Conservation (phyloP, 2,888 invertebrate genomes). For the Netelia melanura region DNA sequence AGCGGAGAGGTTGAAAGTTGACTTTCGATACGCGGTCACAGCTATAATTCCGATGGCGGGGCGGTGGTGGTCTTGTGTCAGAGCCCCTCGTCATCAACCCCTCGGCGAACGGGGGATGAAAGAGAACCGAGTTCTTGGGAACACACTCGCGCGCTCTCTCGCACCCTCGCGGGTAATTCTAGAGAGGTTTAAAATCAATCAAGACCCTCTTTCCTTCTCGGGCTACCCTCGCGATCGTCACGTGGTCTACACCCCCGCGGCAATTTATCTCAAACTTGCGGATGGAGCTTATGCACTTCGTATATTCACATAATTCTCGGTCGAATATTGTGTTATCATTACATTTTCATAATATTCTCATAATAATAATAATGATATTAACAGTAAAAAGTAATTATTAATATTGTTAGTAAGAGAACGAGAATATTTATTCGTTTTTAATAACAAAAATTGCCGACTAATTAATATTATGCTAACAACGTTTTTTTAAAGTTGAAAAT, state of each 20-base stretch:
- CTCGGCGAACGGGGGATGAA: constrained; percentile 47
- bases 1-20: constrained; percentile 60
- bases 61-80: constrained; percentile 40
- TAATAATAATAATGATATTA: too few species aligned
- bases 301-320: too few species aligned
- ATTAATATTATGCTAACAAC: too few species aligned
- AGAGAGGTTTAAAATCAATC: constrained; percentile 55
- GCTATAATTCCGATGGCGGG: constrained; percentile 49
- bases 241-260: neutral
- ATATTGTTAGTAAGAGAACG: too few species aligned
- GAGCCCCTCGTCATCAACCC: constrained; percentile 57
- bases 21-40: constrained; percentile 63
- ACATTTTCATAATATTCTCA: too few species aligned
- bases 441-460: too few species aligned
- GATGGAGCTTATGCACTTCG: neutral
- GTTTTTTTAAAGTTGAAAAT: neutral
- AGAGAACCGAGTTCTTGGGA: constrained; percentile 49
- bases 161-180: neutral
- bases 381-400: too few species aligned
- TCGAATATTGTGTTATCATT: too few species aligned
- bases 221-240: constrained; percentile 10
- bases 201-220: neutral
- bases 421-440: too few species aligned
- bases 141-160: constrained; percentile 33
- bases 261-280: neutral